phyloP scores from a whole-genome alignment of 2,113 vertebrate species.

The Oreocharis arfaki region DNA sequence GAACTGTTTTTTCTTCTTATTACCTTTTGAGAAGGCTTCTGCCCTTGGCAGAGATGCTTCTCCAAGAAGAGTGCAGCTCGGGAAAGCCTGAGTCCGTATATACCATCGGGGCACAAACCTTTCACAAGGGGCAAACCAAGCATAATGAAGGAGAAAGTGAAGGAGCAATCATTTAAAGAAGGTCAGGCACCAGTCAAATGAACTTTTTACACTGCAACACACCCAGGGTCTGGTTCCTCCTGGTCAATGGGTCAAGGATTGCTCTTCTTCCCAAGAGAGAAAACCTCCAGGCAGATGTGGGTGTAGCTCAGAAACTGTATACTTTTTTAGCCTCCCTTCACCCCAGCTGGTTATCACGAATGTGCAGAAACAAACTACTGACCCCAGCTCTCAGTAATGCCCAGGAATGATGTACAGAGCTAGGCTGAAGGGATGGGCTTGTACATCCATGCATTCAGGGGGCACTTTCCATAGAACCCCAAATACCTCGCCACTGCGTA shows the following conservation, averaged over 20 bases:
- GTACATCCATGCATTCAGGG: not conserved
- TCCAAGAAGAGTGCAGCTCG: not conserved
- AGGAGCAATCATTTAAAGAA: not conserved
- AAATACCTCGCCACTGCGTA: not conserved
- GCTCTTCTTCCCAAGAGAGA: not conserved
- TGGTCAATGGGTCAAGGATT: not conserved
- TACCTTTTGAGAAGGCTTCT: not conserved
- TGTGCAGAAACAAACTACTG: not conserved
- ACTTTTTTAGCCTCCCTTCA: not conserved
- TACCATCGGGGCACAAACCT: not conserved
- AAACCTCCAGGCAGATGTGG: not conserved
- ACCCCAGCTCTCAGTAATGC: not conserved
- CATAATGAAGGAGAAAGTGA: not conserved
- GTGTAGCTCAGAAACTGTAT: not conserved
- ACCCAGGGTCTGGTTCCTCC: fast-evolving
- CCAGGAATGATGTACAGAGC: not conserved
- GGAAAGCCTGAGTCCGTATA: not conserved
- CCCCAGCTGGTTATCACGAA: not conserved
- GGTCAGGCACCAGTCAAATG: not conserved
- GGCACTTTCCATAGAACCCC: not conserved
- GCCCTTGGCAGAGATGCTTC: not conserved
- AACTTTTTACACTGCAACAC: not conserved
- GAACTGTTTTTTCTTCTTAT: not conserved
- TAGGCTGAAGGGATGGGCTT: not conserved
- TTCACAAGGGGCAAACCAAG: not conserved